phyloP scores from a whole-genome alignment of 2,888 invertebrate species.

The Drosophila limbata region DNA sequence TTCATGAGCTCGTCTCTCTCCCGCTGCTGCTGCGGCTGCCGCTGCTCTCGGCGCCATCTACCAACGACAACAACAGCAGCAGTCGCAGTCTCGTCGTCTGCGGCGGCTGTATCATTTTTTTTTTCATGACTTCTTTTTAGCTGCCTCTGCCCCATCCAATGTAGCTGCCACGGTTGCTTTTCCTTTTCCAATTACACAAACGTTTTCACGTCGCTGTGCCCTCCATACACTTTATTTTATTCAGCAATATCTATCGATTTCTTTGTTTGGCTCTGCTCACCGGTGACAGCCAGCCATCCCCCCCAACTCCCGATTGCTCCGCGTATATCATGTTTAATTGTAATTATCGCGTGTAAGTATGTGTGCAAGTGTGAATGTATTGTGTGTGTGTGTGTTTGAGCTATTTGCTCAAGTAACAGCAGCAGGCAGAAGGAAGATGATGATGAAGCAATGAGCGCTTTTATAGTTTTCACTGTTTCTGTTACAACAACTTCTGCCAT shows the following conservation, averaged over 20 bases:
- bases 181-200: constrained; percentile 64
- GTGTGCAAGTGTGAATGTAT: constrained; percentile 21
- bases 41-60: constrained; percentile 48
- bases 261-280: constrained; percentile 64
- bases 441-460: constrained; percentile 60
- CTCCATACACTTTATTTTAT: constrained; percentile 12
- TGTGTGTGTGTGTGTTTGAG: constrained; percentile 23
- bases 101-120: constrained; percentile 75
- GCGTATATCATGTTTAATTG: constrained; percentile 74
- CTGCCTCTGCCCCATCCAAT: constrained; percentile 35
- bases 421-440: constrained; percentile 38
- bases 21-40: constrained; percentile 12
- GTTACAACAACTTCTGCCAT: constrained; percentile 37
- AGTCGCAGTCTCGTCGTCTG: constrained; percentile 70
- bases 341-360: constrained; percentile 61
- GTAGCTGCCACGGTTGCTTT: constrained; percentile 45
- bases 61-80: constrained; percentile 33
- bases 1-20: constrained; percentile 70
- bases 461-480: constrained; percentile 56
- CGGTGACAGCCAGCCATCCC: constrained; percentile 30
- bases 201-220: constrained; percentile 51
- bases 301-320: constrained; percentile 33
- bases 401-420: constrained; percentile 47
- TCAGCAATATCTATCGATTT: constrained; percentile 78
- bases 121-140: constrained; percentile 66